Evolutionary conservation across 2,888 invertebrate genomes (phyloP).

Genomic region (Leptopilina drosophilae): DNA sequence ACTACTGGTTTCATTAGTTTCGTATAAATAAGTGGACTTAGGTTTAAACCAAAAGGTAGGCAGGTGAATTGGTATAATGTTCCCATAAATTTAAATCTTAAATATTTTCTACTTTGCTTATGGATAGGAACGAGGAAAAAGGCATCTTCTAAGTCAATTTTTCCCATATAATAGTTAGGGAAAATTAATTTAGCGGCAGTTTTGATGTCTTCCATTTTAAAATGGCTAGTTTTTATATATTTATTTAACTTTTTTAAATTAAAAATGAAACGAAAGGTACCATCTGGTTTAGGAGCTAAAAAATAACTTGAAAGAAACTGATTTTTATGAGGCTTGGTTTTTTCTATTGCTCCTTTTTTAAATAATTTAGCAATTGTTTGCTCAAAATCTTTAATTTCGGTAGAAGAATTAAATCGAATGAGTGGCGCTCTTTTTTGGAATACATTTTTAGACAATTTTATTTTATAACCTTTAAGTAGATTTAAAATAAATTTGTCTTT

Average conservation of each 20-base stretch:
- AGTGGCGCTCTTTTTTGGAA: neutral
- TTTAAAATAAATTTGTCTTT: slow-evolving; percentile 34
- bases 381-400: neutral
- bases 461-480: slow-evolving; percentile 37
- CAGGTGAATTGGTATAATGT: slow-evolving; percentile 38
- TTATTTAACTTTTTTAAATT: slow-evolving; percentile 46
- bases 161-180: slow-evolving; percentile 40
- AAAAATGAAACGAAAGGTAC: slow-evolving; percentile 40
- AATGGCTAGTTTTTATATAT: slow-evolving; percentile 39
- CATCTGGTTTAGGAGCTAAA: slow-evolving; percentile 40
- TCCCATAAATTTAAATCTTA: slow-evolving; percentile 39
- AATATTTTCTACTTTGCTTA: slow-evolving; percentile 35
- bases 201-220: slow-evolving; percentile 44
- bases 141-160: neutral
- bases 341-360: slow-evolving; percentile 40
- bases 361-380: slow-evolving; percentile 17
- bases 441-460: slow-evolving; percentile 14
- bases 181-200: slow-evolving; percentile 40
- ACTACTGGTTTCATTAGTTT: slow-evolving; percentile 41
- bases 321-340: slow-evolving; percentile 35
- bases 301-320: slow-evolving; percentile 47
- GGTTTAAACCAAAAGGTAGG: slow-evolving; percentile 35
- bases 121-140: neutral
- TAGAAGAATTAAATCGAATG: neutral
- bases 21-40: slow-evolving; percentile 39